Evolutionary conservation across 2,888 invertebrate species (phyloP).

Genomic region (Pseudanteris insignis): DNA sequence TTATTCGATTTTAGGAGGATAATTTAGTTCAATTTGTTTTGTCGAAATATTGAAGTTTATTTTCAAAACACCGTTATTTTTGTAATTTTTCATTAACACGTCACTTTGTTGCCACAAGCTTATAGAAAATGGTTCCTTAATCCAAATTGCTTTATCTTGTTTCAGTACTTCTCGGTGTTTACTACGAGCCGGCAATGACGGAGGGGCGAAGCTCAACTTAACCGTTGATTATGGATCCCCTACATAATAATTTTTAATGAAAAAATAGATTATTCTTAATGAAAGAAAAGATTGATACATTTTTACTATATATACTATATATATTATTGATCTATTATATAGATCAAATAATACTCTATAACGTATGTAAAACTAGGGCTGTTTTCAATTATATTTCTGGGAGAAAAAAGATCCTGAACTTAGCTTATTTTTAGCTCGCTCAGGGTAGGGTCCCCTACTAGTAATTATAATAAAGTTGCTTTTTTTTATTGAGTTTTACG

Average conservation of each 20-base stretch:
- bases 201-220: slow-evolving; percentile 1
- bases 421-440: slow-evolving; percentile 11
- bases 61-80: slow-evolving; percentile 7
- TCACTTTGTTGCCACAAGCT: slow-evolving; percentile 6
- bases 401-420: slow-evolving; percentile 13
- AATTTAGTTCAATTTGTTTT: slow-evolving; percentile 6
- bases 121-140: slow-evolving; percentile 4
- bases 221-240: slow-evolving; percentile 12
- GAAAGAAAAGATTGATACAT: too few species aligned
- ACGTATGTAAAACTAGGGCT: slow-evolving; percentile 12
- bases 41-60: neutral
- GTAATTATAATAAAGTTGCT: neutral
- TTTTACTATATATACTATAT: too few species aligned
- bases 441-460: slow-evolving; percentile 13
- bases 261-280: too few species aligned
- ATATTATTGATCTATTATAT: neutral
- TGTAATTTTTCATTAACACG: slow-evolving; percentile 9
- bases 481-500: neutral
- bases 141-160: slow-evolving; percentile 10
- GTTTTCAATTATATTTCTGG: slow-evolving; percentile 7
- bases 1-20: slow-evolving; percentile 16
- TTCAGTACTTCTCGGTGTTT: slow-evolving; percentile 6
- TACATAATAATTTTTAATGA: slow-evolving; percentile 5
- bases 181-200: slow-evolving; percentile 6
- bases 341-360: slow-evolving; percentile 7